Evolutionary conservation across 2,888 invertebrate species (phyloP), one percentile per base, ranked within the genome.

Genomic region (Drosophila parthenogenetica): DNA sequence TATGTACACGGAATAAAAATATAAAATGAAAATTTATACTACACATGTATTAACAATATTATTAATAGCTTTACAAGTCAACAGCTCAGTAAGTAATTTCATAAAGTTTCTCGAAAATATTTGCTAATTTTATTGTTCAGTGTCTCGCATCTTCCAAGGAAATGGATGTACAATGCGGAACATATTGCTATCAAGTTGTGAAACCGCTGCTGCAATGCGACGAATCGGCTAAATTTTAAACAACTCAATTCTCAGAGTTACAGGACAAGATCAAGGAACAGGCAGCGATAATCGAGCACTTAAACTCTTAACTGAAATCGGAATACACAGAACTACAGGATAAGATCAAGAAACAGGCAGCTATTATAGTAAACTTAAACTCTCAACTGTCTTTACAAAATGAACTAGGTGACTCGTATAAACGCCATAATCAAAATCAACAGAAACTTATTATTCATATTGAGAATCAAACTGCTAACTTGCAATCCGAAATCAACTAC

Each of bases 141-240:
- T 32, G 32, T 11, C 11, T 2, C 7, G 5, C 17, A 49, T 29
- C 7, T 1, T 17, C 48, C 1, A 49, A 13, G 1, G 32, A 49
- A 49, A 5, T 7, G 3, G 48, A 49, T 11, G 11, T 0, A 11
- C 29, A 17, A 17, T 49, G 48, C 7, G 17, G 13, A 13, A 49
- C 32, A 3, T 49, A 49, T 8, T 61, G 54, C 10, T 53, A 17
- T 37, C 17, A 61, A 29, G 17, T 54, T 17, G 49, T 59, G 2
- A 63, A 63, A 60, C 61, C 43, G 5, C 49, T 63, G 17, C 25
- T 63, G 0, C 14, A 40, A 25, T 29, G 14, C 17, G 35, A 17
- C 11, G 5, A 25, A 1, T 43, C 49, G 16, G 5, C 19, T 0
- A 16, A 8, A 13, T 13, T 11, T 8, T 35, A 57, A 16, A 48